Evolutionary conservation across 1,140 invertebrate species (phyloP), one percentile per base, ranked within the genome.

Genomic region (Zaprionus taronus): DNA sequence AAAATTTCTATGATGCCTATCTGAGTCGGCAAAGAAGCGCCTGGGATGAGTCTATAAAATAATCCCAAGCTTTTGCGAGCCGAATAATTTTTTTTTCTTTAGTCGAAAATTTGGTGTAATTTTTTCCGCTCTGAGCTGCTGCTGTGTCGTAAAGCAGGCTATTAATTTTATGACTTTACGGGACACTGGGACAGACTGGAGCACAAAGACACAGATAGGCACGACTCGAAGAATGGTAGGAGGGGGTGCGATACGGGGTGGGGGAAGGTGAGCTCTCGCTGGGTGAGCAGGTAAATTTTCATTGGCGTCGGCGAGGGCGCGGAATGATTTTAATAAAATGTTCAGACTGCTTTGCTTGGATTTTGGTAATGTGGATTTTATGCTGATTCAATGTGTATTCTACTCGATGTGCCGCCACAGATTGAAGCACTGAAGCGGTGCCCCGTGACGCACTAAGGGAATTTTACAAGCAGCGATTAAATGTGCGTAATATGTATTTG

Each of bases 291-390:
- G 76, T 78, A 34, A 69, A 64, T 57, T 63, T 60, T 58, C 64
- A 70, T 75, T 78, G 61, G 76, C 76, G 60, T 65, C 20, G 4
- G 71, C 60, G 44, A 65, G 56, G 36, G 38, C 31, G 31, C 34
- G 15, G 73, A 17, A 15, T 66, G 41, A 73, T 72, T 64, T 77
- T 77, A 77, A 73, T 73, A 73, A 72, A 73, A 68, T 62, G 67
- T 22, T 58, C 47, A 38, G 61, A 72, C 63, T 58, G 60, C 56
- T 57, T 65, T 60, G 36, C 56, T 55, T 57, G 36, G 69, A 63
- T 77, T 57, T 78, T 68, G 65, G 69, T 78, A 75, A 78, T 78
- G 72, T 78, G 44, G 44, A 78, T 70, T 78, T 78, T 78, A 78
- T 78, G 76, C 76, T 78, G 76, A 78, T 78, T 78, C 65, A 75